These are phyloP conservation scores for Eulemur coronatus DNA, from an alignment of 2,797 vertebrate genomes.

Conservation along the genomic window DNA sequence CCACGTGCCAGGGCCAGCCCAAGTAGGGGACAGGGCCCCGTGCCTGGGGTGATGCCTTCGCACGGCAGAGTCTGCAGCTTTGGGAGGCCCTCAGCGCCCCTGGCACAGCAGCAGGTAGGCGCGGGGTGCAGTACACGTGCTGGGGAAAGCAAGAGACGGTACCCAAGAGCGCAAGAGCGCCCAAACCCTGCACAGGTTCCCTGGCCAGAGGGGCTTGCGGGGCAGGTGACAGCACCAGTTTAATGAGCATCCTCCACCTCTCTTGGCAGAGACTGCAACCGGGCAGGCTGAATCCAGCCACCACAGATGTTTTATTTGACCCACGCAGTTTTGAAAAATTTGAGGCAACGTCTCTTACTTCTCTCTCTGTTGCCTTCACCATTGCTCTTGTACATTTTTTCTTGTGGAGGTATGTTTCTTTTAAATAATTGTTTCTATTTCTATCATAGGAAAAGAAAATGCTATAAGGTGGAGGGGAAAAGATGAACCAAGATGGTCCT, in stretches of 20 bases:
- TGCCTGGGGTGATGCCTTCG: background rate
- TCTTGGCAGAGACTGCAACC: background rate
- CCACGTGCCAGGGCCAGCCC: background rate
- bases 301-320: background rate
- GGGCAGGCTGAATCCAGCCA: background rate
- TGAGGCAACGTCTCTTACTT: background rate
- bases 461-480: background rate
- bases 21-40: background rate
- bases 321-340: background rate
- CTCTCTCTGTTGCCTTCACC: background rate
- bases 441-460: background rate
- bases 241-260: background rate
- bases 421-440: background rate
- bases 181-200: rapidly evolving
- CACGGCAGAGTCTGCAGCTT: constrained; percentile 43
- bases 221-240: background rate
- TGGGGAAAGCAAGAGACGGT: background rate
- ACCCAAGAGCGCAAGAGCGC: rapidly evolving
- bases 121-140: rapidly evolving
- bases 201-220: background rate
- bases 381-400: background rate
- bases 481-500: background rate
- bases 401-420: background rate
- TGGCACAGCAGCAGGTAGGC: rapidly evolving
- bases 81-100: rapidly evolving